phyloP scores from a whole-genome alignment of 2,888 invertebrate species.

The Octonoba sinensis region DNA sequence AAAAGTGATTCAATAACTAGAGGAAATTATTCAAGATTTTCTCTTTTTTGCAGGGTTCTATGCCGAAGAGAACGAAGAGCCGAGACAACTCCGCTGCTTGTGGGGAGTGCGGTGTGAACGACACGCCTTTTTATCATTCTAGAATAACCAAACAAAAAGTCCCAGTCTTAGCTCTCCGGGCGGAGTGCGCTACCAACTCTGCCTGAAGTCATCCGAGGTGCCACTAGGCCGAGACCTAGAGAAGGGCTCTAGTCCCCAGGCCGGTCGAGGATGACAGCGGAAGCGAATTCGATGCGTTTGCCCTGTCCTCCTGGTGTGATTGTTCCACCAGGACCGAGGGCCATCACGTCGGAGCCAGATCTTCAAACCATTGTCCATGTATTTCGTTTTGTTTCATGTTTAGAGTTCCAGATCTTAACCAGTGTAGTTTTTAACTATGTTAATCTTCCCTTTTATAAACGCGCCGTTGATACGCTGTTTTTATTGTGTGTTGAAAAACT shows the following conservation, averaged over 20 bases:
- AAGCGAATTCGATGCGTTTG: background rate
- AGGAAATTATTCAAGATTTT: too few relatives aligned
- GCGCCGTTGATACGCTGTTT: conserved; percentile 10
- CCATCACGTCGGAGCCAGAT: background rate
- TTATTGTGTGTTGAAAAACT: conserved; percentile 21
- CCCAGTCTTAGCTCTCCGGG: background rate
- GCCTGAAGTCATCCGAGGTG: background rate
- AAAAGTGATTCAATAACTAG: too few relatives aligned
- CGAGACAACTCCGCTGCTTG: conserved; percentile 50
- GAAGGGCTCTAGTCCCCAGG: conserved; percentile 2
- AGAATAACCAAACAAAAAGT: background rate
- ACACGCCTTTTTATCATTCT: conserved; percentile 15
- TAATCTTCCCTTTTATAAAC: conserved; percentile 7
- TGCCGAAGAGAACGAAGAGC: conserved; percentile 15
- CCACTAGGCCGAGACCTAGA: background rate
- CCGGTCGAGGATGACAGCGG: conserved; percentile 16
- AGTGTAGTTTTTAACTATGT: conserved; percentile 7
- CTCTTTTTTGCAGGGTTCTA: conserved; percentile 37
- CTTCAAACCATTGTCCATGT: conserved; percentile 8
- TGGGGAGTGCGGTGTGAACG: conserved; percentile 56
- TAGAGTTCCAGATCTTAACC: conserved; percentile 33
- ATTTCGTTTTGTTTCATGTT: conserved; percentile 8
- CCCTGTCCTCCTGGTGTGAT: background rate
- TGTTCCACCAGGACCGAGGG: conserved; percentile 1
- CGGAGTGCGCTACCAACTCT: background rate